Evolutionary conservation across 1,140 invertebrate species (phyloP), one percentile per base, ranked within the genome.

Genomic region (Portunus trituberculatus): DNA sequence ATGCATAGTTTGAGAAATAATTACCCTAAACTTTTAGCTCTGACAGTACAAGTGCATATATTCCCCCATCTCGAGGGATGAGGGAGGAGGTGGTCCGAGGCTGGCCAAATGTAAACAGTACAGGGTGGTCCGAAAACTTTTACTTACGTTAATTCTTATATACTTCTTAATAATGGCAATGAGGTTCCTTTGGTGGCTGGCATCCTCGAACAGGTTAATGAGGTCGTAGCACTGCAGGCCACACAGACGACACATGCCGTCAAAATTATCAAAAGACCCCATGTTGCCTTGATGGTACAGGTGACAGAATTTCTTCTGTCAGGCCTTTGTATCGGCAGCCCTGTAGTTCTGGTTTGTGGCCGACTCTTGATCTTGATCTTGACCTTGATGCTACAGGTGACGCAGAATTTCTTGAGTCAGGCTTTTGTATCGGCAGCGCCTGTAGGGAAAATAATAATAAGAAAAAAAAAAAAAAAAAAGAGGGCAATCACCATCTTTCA

Each of bases 141-240:
- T 20, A 45, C 94, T 93, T 52, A 95, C 94, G 32, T 31, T 93
- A 2, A 95, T 84, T 12, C 86, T 29, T 3, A 92, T 59, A 31
- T 95, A 95, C 28, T 92, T 95, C 94, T 93, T 95, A 4, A 95
- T 88, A 7, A 95, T 93, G 0, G 28, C 46, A 1, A 67, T 52
- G 29, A 95, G 31, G 29, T 95, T 89, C 0, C 94, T 82, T 20
- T 95, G 91, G n/a, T 25, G n/a, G 29, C 3, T 46, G 0, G 46
- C n/a, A 32, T 92, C 46, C 76, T 92, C 83, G 48, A 92, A 93
- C 31, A 95, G 29, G 29, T 92, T n/a, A n/a, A 95, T 92, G 10
- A 95, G 91, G 84, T 95, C 94, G n/a, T 93, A 45, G 32, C 91
- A 87, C 31, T 95, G 91, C 28, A 92, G 28, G 4, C 94, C 94